Evolutionary conservation across 1,140 invertebrate genomes (phyloP), one percentile per base, ranked within the genome.

Genomic region (Brachionus calyciflorus): DNA sequence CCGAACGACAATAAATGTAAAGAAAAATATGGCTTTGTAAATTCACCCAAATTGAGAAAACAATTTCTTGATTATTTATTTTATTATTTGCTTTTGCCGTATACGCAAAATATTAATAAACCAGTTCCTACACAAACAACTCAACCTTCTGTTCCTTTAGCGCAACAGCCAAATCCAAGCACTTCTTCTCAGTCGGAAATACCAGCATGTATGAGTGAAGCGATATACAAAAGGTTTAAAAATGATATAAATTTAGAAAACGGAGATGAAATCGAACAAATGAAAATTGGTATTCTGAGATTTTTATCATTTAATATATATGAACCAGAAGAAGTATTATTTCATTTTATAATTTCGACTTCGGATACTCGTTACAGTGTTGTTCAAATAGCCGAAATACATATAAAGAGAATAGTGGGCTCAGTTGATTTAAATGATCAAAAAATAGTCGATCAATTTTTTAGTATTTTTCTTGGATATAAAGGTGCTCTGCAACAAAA

Each of bases 71-170:
- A 89, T 77, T 90, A 91, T 83, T 88, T 93, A 79, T 88, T 92
- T 76, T 92, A 95, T 85, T 87, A 94, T 28, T 82, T 96, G 2
- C 83, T 95, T 3, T 83, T 95, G 26, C 92, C 93, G 44, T 96
- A 94, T 84, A 90, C 91, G 91, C 93, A 78, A 87, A 60, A 76
- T n/a, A n/a, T n/a, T n/a, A n/a, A n/a, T 7, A 49, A 57, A 5
- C 24, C 33, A 21, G 24, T 7, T 63, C 30, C 40, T n/a, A n/a
- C n/a, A n/a, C n/a, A n/a, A n/a, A 10, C 63, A 21, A 57, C 77
- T 24, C 76, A 79, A 24, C 65, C 81, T 40, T 53, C 79, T 77
- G 73, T 79, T 33, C 12, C 30, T 1, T 21, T 19, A 1, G 30
- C 6, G 33, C 6, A 21, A 26, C 9, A 14, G 12, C 53, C 30